Percentiles rank a stretch among this genome's conserved stretches.
These are phyloP conservation scores for Paracyclopina nana DNA, from an alignment of 1,140 invertebrate species.

Conservation along the genomic window DNA sequence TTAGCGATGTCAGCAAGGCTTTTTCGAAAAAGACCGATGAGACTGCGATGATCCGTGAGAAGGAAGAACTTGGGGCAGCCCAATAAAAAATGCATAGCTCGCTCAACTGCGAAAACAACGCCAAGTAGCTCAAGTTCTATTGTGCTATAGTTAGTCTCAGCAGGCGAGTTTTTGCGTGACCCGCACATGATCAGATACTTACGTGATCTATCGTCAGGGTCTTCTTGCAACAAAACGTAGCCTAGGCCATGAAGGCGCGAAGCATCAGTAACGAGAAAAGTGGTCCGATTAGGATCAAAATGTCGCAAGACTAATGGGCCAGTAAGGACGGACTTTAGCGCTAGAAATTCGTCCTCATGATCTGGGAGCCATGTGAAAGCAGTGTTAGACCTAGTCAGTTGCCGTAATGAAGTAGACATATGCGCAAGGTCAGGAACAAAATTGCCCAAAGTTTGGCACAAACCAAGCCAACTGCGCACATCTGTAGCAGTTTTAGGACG, in stretches of 20 bases:
- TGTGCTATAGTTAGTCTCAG: not conserved
- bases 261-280: not conserved
- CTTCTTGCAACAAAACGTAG: not conserved
- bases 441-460: too few species aligned
- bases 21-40: not conserved
- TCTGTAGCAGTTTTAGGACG: too few species aligned
- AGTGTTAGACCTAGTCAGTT: not conserved
- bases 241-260: not conserved
- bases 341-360: not conserved
- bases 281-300: not conserved
- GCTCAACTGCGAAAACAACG: not conserved
- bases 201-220: not conserved
- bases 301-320: not conserved
- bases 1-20: not conserved
- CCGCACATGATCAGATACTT: not conserved
- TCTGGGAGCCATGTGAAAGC: not conserved
- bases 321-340: not conserved
- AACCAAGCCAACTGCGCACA: too few species aligned
- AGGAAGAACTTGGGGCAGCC: not conserved
- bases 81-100: not conserved
- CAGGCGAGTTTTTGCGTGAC: not conserved
- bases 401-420: too few species aligned
- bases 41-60: slow-evolving; percentile 1
- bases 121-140: not conserved
- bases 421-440: too few species aligned